Percentiles rank a stretch among this genome's conserved stretches.
Evolutionary conservation across 2,797 vertebrate species (phyloP).

Genomic region (Taeniopygia guttata): DNA sequence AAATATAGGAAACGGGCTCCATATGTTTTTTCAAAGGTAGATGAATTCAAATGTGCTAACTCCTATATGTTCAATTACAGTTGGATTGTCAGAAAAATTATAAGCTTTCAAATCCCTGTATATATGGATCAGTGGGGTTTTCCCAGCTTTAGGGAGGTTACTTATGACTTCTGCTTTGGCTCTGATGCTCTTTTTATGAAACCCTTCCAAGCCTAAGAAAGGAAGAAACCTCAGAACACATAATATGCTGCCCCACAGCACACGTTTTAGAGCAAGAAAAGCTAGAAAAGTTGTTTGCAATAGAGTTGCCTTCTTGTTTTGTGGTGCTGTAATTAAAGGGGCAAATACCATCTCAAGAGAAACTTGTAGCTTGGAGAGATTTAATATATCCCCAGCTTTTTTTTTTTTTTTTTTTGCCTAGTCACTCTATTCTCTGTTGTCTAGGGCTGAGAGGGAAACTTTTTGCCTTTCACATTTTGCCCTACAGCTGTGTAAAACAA

Average conservation of each 20-base stretch:
- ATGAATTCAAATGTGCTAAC: background rate
- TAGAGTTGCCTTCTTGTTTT: background rate
- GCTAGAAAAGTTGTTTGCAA: background rate
- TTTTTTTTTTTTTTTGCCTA: fast-evolving
- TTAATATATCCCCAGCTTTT: background rate
- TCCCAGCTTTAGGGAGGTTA: background rate
- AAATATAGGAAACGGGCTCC: background rate
- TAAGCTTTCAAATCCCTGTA: background rate
- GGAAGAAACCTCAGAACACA: background rate
- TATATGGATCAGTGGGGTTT: background rate
- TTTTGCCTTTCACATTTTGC: background rate
- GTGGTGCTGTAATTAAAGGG: background rate
- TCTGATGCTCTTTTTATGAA: background rate
- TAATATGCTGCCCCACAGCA: background rate
- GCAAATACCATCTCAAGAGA: background rate
- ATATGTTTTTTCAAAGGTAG: background rate
- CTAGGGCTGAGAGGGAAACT: background rate
- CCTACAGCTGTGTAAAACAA: background rate
- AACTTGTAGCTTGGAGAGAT: background rate
- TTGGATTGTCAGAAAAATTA: background rate
- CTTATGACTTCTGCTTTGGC: background rate
- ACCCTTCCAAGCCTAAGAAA: background rate
- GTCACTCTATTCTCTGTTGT: background rate
- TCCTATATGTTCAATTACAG: background rate
- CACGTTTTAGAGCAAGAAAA: background rate